Base-by-base conservation (phyloP, 2,113 vertebrate species). In the Paramisgurnus dabryanus region DNA sequence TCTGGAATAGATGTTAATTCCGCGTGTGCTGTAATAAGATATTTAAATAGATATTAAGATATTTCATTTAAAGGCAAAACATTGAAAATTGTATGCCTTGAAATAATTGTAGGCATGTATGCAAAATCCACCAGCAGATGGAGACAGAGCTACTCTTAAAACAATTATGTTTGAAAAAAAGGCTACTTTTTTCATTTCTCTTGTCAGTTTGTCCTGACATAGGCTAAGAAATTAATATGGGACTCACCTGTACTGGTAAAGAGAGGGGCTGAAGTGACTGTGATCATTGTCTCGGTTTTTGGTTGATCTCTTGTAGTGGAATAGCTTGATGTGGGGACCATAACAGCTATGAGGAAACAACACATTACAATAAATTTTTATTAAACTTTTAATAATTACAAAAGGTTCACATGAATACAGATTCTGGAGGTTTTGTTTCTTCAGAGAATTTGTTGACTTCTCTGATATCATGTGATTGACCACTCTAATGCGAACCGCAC, bases 101-200 rank as follows among this genome's bases (percentile, higher is more conserved):
- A 45, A n/a, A 22, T 47, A 15, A 13, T 4, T 49, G 6, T 67
- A 17, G 60, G 67, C 43, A 63, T 34, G 3, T 53, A 12, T 61
- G 11, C 15, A 22, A 67, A 1, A 67, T 13, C 63, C 1, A 61
- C 81, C 88, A 88, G 82, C 74, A 87, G 86, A 58, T 88, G 86
- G 68, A 61, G 77, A 53, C 4, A 47, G 79, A 18, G 7, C 15
- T 18, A 49, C 8, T 5, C 4, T 39, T 12, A 53, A 53, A 53
- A 53, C 50, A 53, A 13, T 34, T 34, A 34, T 34, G 27, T 34
- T 34, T 34, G 27, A 2, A 34, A 45, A 45, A 8, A 45, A 45
- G 43, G 43, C 43, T 45, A 5, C 2, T 45, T 45, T 7, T 7
- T 45, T 45, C 43, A 53, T 15, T 15, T 15, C 1, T 57, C 17